These are phyloP conservation scores for Lepidocyrtinus sp. DNA, from an alignment of 2,888 invertebrate genomes.

Conservation along the genomic window DNA sequence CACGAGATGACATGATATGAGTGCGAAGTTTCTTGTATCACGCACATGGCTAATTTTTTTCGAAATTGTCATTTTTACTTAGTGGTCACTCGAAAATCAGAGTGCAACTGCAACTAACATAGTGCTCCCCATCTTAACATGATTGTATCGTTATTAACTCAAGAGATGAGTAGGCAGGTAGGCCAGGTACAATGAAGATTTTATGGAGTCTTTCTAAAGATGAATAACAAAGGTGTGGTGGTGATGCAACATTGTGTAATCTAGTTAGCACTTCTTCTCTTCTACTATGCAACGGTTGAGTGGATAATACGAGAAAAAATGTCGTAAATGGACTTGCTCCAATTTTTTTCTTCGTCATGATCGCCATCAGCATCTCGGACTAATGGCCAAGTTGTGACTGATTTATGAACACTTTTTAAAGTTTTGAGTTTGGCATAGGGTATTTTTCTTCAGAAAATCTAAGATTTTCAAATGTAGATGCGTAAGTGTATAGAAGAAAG, in stretches of 20 bases:
- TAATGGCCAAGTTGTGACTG: neutral
- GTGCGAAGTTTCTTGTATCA: neutral
- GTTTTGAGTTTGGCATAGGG: neutral
- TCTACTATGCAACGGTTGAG: neutral
- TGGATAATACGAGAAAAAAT: constrained; percentile 21
- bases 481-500: neutral
- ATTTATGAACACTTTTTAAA: neutral
- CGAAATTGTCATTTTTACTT: neutral
- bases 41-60: neutral
- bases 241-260: constrained; percentile 44
- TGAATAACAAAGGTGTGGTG: constrained; percentile 44
- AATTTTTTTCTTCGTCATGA: constrained; percentile 21
- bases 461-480: neutral
- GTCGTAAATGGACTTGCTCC: constrained; percentile 56
- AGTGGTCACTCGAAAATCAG: neutral
- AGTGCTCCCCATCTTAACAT: neutral
- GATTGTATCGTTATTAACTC: no score
- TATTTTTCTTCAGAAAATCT: neutral
- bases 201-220: no score
- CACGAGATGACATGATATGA: no score
- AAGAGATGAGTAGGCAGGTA: neutral
- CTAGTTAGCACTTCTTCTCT: constrained; percentile 28
- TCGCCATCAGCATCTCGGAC: neutral
- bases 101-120: neutral
- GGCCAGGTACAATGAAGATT: neutral